A percentile compares a stretch with the other conserved stretches of the same genome.
phyloP scores from a whole-genome alignment of 1,140 invertebrate species.

The Drosophila parabipectinata region DNA sequence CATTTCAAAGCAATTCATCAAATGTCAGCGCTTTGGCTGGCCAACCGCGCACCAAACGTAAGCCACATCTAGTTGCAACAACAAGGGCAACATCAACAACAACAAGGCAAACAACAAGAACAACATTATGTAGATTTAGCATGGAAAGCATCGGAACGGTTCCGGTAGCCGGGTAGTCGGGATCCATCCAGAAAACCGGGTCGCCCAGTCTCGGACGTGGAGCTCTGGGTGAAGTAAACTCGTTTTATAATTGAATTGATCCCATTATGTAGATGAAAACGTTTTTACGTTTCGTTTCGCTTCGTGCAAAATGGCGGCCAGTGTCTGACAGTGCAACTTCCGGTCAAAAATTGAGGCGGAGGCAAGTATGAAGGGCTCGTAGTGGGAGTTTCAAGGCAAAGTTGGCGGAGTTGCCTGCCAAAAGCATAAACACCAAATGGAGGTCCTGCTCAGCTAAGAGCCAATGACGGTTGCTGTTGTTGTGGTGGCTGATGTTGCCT shows the following conservation, averaged over 20 bases:
- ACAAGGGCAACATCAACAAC: conserved; percentile 17
- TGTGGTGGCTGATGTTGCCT: conserved; percentile 32
- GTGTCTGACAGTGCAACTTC: conserved; percentile 61
- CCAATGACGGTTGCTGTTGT: conserved; percentile 26
- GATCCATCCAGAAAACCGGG: conserved; percentile 23
- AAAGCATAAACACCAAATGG: conserved; percentile 69
- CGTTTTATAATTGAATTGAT: conserved; percentile 81
- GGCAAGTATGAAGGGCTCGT: background rate
- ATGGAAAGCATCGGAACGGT: conserved; percentile 36
- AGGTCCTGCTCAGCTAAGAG: conserved; percentile 43
- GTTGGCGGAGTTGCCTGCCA: conserved; percentile 40
- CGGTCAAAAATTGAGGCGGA: conserved; percentile 30
- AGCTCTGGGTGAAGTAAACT: conserved; percentile 56
- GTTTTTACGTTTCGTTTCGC: conserved; percentile 68
- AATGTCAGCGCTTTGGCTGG: conserved; percentile 63
- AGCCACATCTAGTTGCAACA: conserved; percentile 40
- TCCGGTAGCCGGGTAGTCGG: conserved; percentile 15
- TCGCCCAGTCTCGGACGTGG: conserved; percentile 49
- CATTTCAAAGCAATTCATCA: conserved; percentile 77
- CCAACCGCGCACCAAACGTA: conserved; percentile 44
- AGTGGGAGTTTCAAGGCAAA: conserved; percentile 11
- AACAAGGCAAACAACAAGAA: conserved; percentile 17
- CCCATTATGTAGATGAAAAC: conserved; percentile 81
- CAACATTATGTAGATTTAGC: conserved; percentile 40
- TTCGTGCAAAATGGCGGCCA: conserved; percentile 72